phyloP scores from a whole-genome alignment of 2,888 invertebrate genomes.

The Holacanthella duospinosa region DNA sequence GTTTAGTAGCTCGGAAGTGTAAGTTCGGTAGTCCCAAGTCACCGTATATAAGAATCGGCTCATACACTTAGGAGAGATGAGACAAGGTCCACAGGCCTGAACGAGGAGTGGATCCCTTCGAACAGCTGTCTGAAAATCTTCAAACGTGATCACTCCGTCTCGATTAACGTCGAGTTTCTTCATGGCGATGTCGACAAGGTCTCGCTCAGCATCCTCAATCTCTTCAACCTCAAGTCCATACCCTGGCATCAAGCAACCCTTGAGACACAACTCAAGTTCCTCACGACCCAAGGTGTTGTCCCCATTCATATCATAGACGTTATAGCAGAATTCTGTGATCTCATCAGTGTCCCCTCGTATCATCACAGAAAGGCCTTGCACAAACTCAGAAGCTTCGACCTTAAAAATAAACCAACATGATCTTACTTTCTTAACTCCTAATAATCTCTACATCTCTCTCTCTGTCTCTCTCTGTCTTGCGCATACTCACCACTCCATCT shows the following conservation, averaged over 20 bases:
- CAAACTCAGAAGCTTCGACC: slow-evolving; percentile 22
- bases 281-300: slow-evolving; percentile 32
- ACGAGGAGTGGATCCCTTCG: slow-evolving; percentile 14
- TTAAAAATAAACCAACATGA: slow-evolving; percentile 2
- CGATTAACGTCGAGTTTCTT: slow-evolving; percentile 28
- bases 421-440: no score
- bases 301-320: slow-evolving; percentile 23
- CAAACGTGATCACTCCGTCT: slow-evolving; percentile 28
- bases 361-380: slow-evolving; percentile 26
- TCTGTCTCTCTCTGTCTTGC: not conserved
- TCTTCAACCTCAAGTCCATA: slow-evolving; percentile 33
- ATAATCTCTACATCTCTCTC: no score
- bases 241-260: slow-evolving; percentile 31
- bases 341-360: slow-evolving; percentile 28
- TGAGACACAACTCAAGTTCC: slow-evolving; percentile 31
- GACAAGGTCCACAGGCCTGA: slow-evolving; percentile 16
- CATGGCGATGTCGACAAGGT: slow-evolving; percentile 34
- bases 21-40: slow-evolving; percentile 5
- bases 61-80: slow-evolving; percentile 8
- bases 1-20: not conserved
- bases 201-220: slow-evolving; percentile 28
- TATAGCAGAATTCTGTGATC: slow-evolving; percentile 24
- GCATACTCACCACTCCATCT: slow-evolving; percentile 25
- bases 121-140: slow-evolving; percentile 28
- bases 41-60: slow-evolving; percentile 10